phyloP scores from a whole-genome alignment of 2,888 invertebrate species.

The Ochropleura plecta region DNA sequence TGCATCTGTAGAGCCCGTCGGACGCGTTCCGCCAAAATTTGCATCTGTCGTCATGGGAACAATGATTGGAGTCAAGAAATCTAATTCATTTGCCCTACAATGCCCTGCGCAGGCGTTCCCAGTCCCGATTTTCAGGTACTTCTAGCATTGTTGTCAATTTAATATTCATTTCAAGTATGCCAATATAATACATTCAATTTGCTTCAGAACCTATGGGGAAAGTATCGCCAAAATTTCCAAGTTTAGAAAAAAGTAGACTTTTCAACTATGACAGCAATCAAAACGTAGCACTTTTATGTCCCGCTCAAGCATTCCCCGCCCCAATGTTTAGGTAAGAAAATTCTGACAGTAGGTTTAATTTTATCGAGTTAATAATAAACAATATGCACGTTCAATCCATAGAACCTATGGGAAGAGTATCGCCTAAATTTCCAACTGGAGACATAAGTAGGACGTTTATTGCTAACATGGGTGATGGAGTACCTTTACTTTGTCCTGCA shows the following conservation, averaged over 20 bases:
- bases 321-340: constrained; percentile 93
- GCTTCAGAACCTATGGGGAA: constrained; percentile 91
- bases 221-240: constrained; percentile 92
- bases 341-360: constrained; percentile 14
- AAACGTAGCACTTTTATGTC: constrained; percentile 91
- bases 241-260: constrained; percentile 84
- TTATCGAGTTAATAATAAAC: background rate
- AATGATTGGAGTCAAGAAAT: constrained; percentile 89
- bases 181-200: constrained; percentile 63
- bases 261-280: constrained; percentile 83
- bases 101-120: constrained; percentile 93
- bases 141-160: constrained; percentile 34
- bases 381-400: constrained; percentile 80
- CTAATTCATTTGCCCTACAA: constrained; percentile 89
- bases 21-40: constrained; percentile 92
- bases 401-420: constrained; percentile 90
- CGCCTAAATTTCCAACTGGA: constrained; percentile 93
- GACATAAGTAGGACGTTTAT: constrained; percentile 91
- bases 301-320: constrained; percentile 93
- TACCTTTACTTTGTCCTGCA: constrained; percentile 91
- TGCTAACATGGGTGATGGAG: constrained; percentile 84
- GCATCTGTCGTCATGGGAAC: constrained; percentile 91
- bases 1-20: constrained; percentile 92
- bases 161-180: constrained; percentile 22
- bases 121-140: constrained; percentile 91